Evolutionary conservation across 2,888 invertebrate species (phyloP).

Genomic region (Cantharis nigra): DNA sequence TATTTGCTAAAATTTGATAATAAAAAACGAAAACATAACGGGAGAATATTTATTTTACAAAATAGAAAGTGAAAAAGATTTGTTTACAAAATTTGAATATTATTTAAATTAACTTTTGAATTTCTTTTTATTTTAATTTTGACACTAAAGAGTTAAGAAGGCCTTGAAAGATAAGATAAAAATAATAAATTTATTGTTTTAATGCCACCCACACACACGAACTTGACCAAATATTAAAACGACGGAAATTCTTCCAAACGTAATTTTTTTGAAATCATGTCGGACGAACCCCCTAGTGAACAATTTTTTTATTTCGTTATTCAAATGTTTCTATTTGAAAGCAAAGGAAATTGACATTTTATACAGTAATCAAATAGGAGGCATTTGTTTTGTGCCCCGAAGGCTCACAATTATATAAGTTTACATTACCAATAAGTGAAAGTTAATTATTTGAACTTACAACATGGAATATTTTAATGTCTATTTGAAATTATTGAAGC

Average conservation of each 20-base stretch:
- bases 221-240: not conserved
- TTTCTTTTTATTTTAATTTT: not conserved
- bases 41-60: not conserved
- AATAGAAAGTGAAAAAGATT: not conserved
- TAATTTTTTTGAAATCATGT: not conserved
- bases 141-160: not conserved
- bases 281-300: not conserved
- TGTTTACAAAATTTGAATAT: not conserved
- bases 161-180: not conserved
- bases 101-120: not conserved
- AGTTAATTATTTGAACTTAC: not conserved
- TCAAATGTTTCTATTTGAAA: not conserved
- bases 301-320: not conserved
- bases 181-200: not conserved
- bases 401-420: not conserved
- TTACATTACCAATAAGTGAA: not conserved
- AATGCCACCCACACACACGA: not conserved
- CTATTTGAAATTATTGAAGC: not conserved
- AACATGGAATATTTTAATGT: not conserved
- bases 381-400: not conserved
- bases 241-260: not conserved
- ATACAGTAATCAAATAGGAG: not conserved
- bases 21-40: not conserved
- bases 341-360: not conserved
- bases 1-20: not conserved